phyloP scores from a whole-genome alignment of 2,113 vertebrate species.

The Himantopus leucocephalus region DNA sequence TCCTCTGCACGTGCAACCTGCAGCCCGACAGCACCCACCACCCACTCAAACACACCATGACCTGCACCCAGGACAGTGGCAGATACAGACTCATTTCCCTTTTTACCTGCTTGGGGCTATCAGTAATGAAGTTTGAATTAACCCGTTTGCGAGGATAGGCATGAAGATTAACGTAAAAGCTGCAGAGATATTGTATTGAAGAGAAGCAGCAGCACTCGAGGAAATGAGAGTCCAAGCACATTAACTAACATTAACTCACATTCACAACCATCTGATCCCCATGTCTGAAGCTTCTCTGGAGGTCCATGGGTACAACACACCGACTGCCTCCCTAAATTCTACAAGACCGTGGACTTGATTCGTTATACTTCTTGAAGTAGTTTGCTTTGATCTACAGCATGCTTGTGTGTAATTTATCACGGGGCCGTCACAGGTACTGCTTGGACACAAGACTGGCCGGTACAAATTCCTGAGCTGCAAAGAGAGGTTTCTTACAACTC shows the following conservation, averaged over 20 bases:
- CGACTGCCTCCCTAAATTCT: neutral
- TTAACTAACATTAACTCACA: neutral
- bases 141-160: accelerated
- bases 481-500: neutral
- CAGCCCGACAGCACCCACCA: neutral
- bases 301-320: neutral
- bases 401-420: neutral
- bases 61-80: neutral
- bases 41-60: neutral
- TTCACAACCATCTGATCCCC: neutral
- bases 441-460: neutral
- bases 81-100: neutral
- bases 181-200: neutral
- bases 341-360: neutral
- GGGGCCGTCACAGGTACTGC: neutral
- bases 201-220: neutral
- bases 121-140: neutral
- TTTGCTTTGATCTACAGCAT: neutral
- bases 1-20: neutral
- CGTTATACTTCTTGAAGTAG: neutral
- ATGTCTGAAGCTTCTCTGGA: neutral
- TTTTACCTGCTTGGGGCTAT: neutral
- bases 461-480: neutral
- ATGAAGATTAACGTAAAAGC: neutral
- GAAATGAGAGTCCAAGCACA: neutral